Evolutionary conservation across 2,888 invertebrate species (phyloP).

Genomic region (Crossocerus cetratus): DNA sequence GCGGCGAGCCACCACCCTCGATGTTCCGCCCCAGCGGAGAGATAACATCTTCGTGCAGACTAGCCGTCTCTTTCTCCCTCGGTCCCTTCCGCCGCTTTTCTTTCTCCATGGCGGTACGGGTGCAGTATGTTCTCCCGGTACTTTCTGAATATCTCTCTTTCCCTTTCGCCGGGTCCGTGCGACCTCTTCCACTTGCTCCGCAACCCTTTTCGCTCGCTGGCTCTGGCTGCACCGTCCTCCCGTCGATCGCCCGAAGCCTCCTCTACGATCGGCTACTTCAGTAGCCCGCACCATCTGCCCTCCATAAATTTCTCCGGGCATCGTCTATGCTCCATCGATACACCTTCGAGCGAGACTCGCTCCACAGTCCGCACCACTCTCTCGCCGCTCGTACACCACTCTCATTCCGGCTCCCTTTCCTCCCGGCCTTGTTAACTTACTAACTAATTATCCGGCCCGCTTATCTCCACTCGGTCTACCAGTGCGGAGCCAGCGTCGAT

Average conservation of each 20-base stretch:
- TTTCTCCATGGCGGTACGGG: conserved; percentile 1
- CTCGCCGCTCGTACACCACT: conserved; percentile 6
- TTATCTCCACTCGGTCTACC: neutral
- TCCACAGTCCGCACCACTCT: conserved; percentile 5
- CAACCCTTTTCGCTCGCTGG: conserved; percentile 57
- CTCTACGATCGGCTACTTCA: conserved; percentile 60
- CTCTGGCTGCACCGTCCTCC: conserved; percentile 42
- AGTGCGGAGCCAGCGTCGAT: too few species aligned
- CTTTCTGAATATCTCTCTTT: too few species aligned
- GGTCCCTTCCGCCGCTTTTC: conserved; percentile 2
- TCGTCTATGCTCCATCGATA: conserved; percentile 51
- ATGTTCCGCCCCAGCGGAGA: conserved; percentile 67
- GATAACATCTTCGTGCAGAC: conserved; percentile 65
- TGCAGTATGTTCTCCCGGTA: too few species aligned
- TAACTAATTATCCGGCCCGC: neutral
- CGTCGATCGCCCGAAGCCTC: conserved; percentile 57
- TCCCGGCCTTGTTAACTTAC: neutral
- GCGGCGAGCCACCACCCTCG: conserved; percentile 62
- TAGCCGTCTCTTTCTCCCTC: conserved; percentile 33
- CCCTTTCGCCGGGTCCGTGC: neutral
- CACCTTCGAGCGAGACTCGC: conserved; percentile 2
- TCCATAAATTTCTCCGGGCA: conserved; percentile 54
- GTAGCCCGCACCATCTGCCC: conserved; percentile 56
- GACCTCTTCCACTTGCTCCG: conserved; percentile 36
- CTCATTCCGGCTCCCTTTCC: neutral